Evolutionary conservation across 92 coral and sea anemone genomes (phyloP).

Genomic region (Anthopleura xanthogrammica): DNA sequence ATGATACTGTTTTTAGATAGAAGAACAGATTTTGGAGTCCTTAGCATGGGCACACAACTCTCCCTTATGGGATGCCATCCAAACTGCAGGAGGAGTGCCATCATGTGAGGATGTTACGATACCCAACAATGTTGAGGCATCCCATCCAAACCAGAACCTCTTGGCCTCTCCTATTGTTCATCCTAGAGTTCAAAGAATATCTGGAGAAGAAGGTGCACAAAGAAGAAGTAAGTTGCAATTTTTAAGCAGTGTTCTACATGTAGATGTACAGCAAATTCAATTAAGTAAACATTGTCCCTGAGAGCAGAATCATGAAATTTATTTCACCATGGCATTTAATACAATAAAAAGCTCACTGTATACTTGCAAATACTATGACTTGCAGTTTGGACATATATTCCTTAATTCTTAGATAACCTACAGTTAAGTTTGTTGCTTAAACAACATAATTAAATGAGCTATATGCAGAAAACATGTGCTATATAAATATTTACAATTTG

Average conservation of each 20-base stretch:
- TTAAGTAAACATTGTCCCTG: too few relatives aligned
- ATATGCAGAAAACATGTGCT: not conserved
- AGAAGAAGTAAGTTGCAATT: slow-evolving; percentile 20
- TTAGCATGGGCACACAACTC: slow-evolving; percentile 92
- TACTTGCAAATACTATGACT: too few relatives aligned
- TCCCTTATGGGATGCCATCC: slow-evolving; percentile 89
- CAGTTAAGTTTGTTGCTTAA: too few relatives aligned
- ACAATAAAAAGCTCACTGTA: too few relatives aligned
- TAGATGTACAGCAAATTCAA: too few relatives aligned
- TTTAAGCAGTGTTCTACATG: too few relatives aligned
- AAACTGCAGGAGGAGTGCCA: slow-evolving; percentile 77
- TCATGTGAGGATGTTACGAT: slow-evolving; percentile 95
- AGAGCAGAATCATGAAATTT: too few relatives aligned
- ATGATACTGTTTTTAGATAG: slow-evolving; percentile 57
- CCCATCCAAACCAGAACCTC: slow-evolving; percentile 67
- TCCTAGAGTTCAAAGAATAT: slow-evolving; percentile 92
- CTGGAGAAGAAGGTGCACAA: slow-evolving; percentile 79
- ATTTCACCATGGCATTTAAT: too few relatives aligned
- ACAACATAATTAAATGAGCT: not conserved
- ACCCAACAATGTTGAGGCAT: slow-evolving; percentile 76
- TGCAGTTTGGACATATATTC: too few relatives aligned
- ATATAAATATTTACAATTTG: not conserved
- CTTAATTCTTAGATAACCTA: too few relatives aligned
- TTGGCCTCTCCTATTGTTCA: slow-evolving; percentile 90
- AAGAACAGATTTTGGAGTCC: slow-evolving; percentile 88